Evolutionary conservation across 2,888 invertebrate species (phyloP), one percentile per base, ranked within the genome.

Genomic region (Caenorhabditis sp.): DNA sequence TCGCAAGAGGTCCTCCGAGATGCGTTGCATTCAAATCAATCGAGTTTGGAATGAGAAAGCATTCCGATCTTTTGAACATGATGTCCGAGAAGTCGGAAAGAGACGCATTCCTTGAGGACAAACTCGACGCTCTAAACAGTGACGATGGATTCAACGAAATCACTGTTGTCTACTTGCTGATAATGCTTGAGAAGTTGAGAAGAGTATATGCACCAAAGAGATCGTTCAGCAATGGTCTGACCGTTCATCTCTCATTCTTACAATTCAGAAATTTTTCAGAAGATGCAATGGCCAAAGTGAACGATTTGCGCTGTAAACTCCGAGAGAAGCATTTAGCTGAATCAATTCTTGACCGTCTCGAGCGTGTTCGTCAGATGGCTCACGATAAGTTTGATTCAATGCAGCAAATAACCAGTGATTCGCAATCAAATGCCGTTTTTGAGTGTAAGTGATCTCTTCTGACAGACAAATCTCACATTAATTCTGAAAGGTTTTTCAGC

Each of bases 1-100:
- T 81, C 11, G 51, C 61, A 13, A 62, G 81, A 15, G 81, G 81
- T 6, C 81, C 81, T 6, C 81, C 81, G 11, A 68, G 62, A 58
- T 69, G 74, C 47, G 28, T 8, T n/a, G 28, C 72, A 3, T 77
- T 70, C 67, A 82, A 82, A 56, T 44, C 71, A 11, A 64, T 82
- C 32, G 82, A 82, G 44, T 44, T 61, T 24, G 82, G 82, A 68
- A 77, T 82, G 67, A 71, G 40, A 20, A 82, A 82, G 35, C 82
- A 82, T 62, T 72, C 71, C 28, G 77, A 82, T 40, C 13, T 82
- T 4, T 32, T 82, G 44, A 76, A 76, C 22, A 35, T 62, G 40
- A 68, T 82, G 68, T 51, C 40, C 20, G 77, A 82, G 9, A 67
- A 68, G 35, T 11, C 26, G 1, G 68, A 72, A 47, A 67, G 82